Evolutionary conservation across 2,113 vertebrate species (phyloP).

Genomic region (Nasalis larvatus): DNA sequence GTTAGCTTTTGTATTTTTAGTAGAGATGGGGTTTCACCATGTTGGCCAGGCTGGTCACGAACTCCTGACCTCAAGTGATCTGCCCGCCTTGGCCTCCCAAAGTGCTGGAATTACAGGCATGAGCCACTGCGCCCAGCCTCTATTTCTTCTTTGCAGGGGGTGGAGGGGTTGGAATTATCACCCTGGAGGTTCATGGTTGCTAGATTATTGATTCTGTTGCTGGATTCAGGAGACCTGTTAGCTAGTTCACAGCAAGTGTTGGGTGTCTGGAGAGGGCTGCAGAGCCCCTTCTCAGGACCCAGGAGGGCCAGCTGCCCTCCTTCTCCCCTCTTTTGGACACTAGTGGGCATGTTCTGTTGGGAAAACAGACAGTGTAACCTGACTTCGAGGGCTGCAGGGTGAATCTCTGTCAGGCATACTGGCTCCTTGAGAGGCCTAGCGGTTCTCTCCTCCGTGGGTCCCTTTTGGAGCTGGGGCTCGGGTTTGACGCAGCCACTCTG

Average conservation of each 20-base stretch:
- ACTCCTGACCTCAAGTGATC: too few relatives aligned
- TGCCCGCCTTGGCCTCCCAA: too few relatives aligned
- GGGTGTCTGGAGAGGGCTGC: not conserved
- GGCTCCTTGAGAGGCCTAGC: not conserved
- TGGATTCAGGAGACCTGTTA: not conserved
- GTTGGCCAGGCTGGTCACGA: too few relatives aligned
- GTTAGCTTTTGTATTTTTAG: too few relatives aligned
- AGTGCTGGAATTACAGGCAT: too few relatives aligned
- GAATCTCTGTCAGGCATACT: not conserved
- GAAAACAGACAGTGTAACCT: rapidly evolving
- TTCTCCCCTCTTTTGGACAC: rapidly evolving
- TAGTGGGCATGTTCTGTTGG: not conserved
- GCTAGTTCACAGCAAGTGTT: rapidly evolving
- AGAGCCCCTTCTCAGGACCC: not conserved
- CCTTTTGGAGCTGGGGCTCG: not conserved
- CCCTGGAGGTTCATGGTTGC: not conserved
- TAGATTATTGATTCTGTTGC: rapidly evolving
- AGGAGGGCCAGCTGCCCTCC: rapidly evolving
- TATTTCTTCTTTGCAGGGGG: not conserved
- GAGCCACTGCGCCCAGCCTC: too few relatives aligned
- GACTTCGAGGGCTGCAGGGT: rapidly evolving
- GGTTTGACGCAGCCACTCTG: not conserved
- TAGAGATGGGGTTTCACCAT: too few relatives aligned
- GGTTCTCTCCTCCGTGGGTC: not conserved
- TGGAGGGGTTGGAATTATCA: not conserved